phyloP scores from a whole-genome alignment of 2,888 invertebrate species.

The Kryphioiulus occultus region DNA sequence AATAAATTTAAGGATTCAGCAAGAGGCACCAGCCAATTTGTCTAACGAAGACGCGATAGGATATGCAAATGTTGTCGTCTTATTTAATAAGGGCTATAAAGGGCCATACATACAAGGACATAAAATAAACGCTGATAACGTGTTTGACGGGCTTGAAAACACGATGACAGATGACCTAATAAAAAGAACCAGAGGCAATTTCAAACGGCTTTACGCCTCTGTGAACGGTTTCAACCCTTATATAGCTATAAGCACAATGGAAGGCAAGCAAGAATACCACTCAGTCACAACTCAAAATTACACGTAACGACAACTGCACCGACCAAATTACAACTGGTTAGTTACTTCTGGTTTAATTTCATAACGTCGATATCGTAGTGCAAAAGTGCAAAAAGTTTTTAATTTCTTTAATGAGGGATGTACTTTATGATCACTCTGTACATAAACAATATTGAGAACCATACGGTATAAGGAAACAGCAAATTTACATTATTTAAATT shows the following conservation, averaged over 20 bases:
- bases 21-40: not conserved
- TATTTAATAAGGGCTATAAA: slow-evolving; percentile 35
- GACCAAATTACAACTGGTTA: too few relatives aligned
- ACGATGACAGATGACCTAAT: slow-evolving; percentile 49
- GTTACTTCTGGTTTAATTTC: too few relatives aligned
- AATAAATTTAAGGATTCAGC: not conserved
- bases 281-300: not conserved
- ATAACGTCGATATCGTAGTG: too few relatives aligned
- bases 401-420: too few relatives aligned
- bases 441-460: too few relatives aligned
- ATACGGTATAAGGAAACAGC: too few relatives aligned
- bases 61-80: not conserved
- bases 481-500: too few relatives aligned
- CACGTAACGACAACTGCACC: not conserved
- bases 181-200: slow-evolving; percentile 48
- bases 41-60: not conserved
- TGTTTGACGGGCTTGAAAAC: slow-evolving; percentile 49
- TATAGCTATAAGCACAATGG: not conserved
- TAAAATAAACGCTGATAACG: slow-evolving; percentile 41
- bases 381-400: too few relatives aligned
- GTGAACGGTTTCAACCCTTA: not conserved
- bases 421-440: too few relatives aligned
- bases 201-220: slow-evolving; percentile 47
- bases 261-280: not conserved
- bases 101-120: not conserved